Conservation (phyloP, 2,888 invertebrate genomes). For the Nematopogon swammerdamellus region DNA sequence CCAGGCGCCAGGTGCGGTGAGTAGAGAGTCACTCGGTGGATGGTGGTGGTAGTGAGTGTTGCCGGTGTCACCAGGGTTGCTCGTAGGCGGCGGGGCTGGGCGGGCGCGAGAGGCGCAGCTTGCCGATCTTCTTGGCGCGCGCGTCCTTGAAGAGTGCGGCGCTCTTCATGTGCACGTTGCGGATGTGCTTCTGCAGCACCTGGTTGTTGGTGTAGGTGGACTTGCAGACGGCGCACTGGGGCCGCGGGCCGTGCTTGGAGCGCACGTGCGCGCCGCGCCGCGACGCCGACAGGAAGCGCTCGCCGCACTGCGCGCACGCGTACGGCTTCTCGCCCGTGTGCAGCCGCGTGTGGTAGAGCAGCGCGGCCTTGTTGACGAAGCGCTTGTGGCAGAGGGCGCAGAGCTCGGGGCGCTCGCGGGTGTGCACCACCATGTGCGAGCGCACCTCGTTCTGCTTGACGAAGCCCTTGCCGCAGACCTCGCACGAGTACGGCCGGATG, state of each 20-base stretch:
- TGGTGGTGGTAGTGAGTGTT: too few species aligned
- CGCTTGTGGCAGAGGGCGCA: not conserved
- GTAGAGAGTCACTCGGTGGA: too few species aligned
- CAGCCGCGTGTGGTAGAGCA: not conserved
- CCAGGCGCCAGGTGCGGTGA: too few species aligned
- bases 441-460: not conserved
- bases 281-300: not conserved
- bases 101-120: too few species aligned
- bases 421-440: not conserved
- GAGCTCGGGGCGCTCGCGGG: not conserved
- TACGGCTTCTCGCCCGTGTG: constrained; percentile 11
- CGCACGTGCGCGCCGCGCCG: not conserved
- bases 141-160: too few species aligned
- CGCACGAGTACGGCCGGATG: not conserved
- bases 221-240: not conserved
- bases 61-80: too few species aligned
- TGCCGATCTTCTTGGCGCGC: too few species aligned
- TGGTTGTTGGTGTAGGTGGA: not conserved
- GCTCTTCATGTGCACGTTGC: not conserved
- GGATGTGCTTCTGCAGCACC: not conserved
- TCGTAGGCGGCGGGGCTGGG: too few species aligned
- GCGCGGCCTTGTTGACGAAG: not conserved
- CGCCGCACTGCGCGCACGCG: constrained; percentile 8
- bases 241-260: not conserved
- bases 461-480: not conserved